Evolutionary conservation across 2,888 invertebrate genomes (phyloP).

Genomic region (Ophion costatus): DNA sequence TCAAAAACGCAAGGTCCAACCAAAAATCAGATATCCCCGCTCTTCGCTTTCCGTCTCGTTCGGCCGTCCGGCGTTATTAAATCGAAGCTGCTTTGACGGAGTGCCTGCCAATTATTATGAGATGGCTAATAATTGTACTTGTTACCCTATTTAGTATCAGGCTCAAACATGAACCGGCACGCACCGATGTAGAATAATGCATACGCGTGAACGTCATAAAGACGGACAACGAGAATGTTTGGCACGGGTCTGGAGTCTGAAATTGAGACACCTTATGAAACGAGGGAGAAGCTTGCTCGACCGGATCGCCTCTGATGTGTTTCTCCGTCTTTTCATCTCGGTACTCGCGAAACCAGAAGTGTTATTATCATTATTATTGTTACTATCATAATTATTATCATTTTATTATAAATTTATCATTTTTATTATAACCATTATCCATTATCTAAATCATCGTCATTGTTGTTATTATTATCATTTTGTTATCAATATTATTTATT

Average conservation of each 20-base stretch:
- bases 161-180: conserved; percentile 9
- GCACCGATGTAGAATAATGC: conserved; percentile 26
- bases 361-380: conserved; percentile 18
- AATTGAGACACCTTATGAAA: conserved; percentile 68
- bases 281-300: conserved; percentile 64
- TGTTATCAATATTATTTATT: neutral
- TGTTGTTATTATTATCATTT: neutral
- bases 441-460: too few species aligned
- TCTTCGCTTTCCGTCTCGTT: neutral
- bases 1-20: too few species aligned
- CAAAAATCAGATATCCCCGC: too few species aligned
- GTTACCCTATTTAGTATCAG: neutral
- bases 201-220: conserved; percentile 28
- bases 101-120: neutral
- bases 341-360: conserved; percentile 13
- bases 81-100: neutral
- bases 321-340: conserved; percentile 25
- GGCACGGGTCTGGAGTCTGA: conserved; percentile 58
- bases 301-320: conserved; percentile 59
- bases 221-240: conserved; percentile 23
- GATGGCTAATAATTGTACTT: conserved; percentile 14
- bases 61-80: neutral
- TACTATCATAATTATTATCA: neutral
- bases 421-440: too few species aligned
- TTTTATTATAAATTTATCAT: too few species aligned